phyloP scores from a whole-genome alignment of 1,140 invertebrate genomes.

The Chlorops oryzae region DNA sequence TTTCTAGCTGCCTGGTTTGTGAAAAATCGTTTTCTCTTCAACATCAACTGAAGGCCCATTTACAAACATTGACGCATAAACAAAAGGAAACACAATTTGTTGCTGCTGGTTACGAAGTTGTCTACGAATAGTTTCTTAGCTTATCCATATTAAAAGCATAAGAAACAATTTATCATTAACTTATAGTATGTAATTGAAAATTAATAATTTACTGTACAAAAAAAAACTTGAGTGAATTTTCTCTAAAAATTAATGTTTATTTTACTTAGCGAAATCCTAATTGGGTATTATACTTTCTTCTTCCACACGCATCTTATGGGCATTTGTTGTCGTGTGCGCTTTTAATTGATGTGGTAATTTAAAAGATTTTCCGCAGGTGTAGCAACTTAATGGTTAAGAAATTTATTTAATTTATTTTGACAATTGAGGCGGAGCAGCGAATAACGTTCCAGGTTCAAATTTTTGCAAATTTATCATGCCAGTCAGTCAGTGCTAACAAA shows the following conservation, averaged over 20 bases:
- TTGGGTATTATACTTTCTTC: not conserved
- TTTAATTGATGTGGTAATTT: slow-evolving; percentile 37
- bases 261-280: too few species aligned
- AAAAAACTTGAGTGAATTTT: not conserved
- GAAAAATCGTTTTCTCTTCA: slow-evolving; percentile 33
- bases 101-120: slow-evolving; percentile 11
- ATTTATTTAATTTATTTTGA: not conserved
- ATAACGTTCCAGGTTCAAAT: not conserved
- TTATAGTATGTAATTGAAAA: not conserved
- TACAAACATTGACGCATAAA: slow-evolving; percentile 34
- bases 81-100: slow-evolving; percentile 24
- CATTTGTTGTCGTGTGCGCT: slow-evolving; percentile 29
- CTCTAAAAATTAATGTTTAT: not conserved
- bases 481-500: too few species aligned
- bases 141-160: not conserved
- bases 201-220: not conserved
- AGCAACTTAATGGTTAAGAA: slow-evolving; percentile 20
- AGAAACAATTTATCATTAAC: not conserved
- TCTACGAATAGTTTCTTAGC: slow-evolving; percentile 8
- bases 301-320: slow-evolving; percentile 15
- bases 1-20: slow-evolving; percentile 33
- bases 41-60: slow-evolving; percentile 39
- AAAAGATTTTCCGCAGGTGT: slow-evolving; percentile 31
- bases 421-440: not conserved
- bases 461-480: too few species aligned